These are phyloP conservation scores for Atta cephalotes DNA, from an alignment of 1,140 invertebrate species.

Conservation along the genomic window DNA sequence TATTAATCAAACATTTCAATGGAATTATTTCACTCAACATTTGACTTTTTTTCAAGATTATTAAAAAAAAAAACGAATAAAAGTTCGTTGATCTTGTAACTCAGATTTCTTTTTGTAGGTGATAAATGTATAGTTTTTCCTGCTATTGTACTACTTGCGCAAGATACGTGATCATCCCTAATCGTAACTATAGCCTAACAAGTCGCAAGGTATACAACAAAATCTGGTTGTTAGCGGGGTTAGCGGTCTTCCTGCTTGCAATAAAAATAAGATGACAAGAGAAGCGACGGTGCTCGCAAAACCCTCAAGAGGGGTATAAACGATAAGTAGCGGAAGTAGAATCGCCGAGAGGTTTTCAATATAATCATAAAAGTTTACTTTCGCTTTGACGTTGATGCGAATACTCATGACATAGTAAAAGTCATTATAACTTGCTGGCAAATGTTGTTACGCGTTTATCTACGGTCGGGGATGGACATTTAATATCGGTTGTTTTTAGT, in stretches of 20 bases:
- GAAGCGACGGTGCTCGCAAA: conserved; percentile 15
- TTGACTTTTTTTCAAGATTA: too few relatives aligned
- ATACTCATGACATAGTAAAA: conserved; percentile 58
- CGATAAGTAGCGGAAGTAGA: conserved; percentile 53
- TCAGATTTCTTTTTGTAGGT: neutral
- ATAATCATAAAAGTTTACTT: conserved; percentile 68
- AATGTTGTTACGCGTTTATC: conserved; percentile 59
- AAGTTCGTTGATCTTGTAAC: neutral
- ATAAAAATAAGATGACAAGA: conserved; percentile 47
- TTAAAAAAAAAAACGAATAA: neutral
- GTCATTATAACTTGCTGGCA: conserved; percentile 64
- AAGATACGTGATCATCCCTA: conserved; percentile 5
- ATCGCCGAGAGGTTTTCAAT: conserved; percentile 63
- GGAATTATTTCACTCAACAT: too few relatives aligned
- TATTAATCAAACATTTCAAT: too few relatives aligned
- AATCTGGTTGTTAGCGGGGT: conserved; percentile 53
- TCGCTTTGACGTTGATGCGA: conserved; percentile 62
- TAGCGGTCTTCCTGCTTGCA: conserved; percentile 41
- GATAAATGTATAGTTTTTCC: neutral
- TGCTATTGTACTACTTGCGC: neutral
- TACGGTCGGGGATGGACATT: conserved; percentile 46
- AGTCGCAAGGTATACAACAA: conserved; percentile 4
- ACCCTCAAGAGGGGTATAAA: conserved; percentile 52
- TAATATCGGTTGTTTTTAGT: conserved; percentile 57
- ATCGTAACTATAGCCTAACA: conserved; percentile 11